These are phyloP conservation scores for Fabriciana adippe DNA, from an alignment of 2,888 invertebrate genomes.

Conservation along the genomic window DNA sequence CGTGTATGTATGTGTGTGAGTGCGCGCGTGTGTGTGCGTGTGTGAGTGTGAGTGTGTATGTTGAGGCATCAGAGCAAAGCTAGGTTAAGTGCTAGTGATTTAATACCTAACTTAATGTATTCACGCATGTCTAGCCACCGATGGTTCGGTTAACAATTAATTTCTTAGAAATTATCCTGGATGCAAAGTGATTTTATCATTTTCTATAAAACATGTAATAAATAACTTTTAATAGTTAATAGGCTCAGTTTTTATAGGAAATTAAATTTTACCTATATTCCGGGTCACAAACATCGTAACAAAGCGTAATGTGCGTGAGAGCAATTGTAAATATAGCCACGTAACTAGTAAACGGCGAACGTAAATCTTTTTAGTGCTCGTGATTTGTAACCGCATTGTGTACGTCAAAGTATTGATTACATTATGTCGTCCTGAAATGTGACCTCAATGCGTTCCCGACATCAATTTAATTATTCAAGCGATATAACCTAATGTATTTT, in stretches of 20 bases:
- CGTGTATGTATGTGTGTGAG: too few relatives aligned
- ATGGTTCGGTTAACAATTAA: too few relatives aligned
- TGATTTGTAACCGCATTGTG: slow-evolving; percentile 64
- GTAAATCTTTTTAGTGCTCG: slow-evolving; percentile 64
- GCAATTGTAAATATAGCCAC: slow-evolving; percentile 68
- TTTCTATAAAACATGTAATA: too few relatives aligned
- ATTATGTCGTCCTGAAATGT: slow-evolving; percentile 54
- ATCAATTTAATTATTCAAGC: slow-evolving; percentile 60
- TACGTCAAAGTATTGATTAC: slow-evolving; percentile 68
- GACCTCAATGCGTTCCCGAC: slow-evolving; percentile 52
- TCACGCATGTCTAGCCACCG: too few relatives aligned
- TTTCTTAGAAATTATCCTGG: too few relatives aligned
- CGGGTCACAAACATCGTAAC: slow-evolving; percentile 53
- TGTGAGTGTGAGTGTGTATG: too few relatives aligned
- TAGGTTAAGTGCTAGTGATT: too few relatives aligned
- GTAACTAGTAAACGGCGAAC: slow-evolving; percentile 60
- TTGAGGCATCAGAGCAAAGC: too few relatives aligned
- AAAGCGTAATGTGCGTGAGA: slow-evolving; percentile 59
- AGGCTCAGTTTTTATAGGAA: not conserved
- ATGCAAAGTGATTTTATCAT: too few relatives aligned
- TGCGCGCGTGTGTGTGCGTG: too few relatives aligned
- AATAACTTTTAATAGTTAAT: slow-evolving; percentile 16
- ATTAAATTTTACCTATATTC: slow-evolving; percentile 14
- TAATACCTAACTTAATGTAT: too few relatives aligned
- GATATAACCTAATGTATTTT: slow-evolving; percentile 50